phyloP scores from a whole-genome alignment of 30 jellyfish, hydroid and myxozoan species.

The Calvadosia cruxmelitensis region DNA sequence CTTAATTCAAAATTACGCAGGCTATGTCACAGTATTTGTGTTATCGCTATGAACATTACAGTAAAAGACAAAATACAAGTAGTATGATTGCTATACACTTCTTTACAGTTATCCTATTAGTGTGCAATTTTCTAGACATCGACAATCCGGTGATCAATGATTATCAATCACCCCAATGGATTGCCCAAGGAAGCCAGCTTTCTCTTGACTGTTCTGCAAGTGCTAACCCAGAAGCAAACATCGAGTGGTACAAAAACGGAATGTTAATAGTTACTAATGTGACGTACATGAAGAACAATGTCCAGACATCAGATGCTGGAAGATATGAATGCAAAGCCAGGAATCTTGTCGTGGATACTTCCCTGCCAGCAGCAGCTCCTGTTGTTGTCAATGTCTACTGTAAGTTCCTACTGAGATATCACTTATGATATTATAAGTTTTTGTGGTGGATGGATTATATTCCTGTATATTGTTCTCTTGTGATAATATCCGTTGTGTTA shows the following conservation, averaged over 20 bases:
- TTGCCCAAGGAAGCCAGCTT: neutral
- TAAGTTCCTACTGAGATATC: no score
- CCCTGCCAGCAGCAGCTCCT: neutral
- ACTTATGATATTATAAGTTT: no score
- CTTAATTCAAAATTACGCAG: no score
- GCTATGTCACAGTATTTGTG: no score
- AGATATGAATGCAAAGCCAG: neutral
- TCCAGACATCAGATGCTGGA: neutral
- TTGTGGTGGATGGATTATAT: no score
- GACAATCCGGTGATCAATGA: neutral
- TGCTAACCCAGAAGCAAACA: neutral
- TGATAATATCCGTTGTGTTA: no score
- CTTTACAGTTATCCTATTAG: no score
- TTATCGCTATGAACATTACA: no score
- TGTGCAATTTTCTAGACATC: neutral
- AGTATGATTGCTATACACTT: no score
- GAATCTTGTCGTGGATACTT: neutral
- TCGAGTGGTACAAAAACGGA: neutral
- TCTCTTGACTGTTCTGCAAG: neutral
- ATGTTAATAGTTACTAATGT: neutral
- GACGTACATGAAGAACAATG: no score
- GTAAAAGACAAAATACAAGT: no score
- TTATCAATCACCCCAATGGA: neutral
- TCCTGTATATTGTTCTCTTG: no score
- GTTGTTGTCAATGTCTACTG: neutral